Base-by-base conservation (phyloP, 2,888 invertebrate species). In the Chelonus formosanus region DNA sequence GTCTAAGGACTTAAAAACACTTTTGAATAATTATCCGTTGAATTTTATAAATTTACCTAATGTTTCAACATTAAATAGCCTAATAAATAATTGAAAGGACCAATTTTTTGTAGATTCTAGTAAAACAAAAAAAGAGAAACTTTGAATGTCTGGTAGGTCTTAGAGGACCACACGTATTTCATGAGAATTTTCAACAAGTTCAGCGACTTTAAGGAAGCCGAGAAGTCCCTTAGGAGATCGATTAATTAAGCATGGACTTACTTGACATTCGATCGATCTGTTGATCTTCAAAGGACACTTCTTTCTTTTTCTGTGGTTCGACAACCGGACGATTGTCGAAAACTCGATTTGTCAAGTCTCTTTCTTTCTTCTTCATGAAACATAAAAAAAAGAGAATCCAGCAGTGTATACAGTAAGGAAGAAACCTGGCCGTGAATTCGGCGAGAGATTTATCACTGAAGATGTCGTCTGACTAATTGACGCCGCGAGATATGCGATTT, bases 401-500 rank as follows among this genome's bases (percentile, higher is more conserved):
- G 20, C 20, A 20, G 20, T 20, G 20, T 20, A 20, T 20, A 20
- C 20, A 20, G 20, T 20, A 20, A 20, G 20, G 20, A 20, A 20
- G 20, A 20, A 20, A 20, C 20, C 20, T 20, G 20, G 20, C 20
- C 2, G 72, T 71, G 70, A 70, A 71, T 71, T 71, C 59, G 52
- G 54, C 53, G 50, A 63, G 58, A 73, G 74, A 78, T 78, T 79
- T 79, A 78, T 76, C 74, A 74, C 69, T 52, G 64, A 52, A 70
- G 68, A 74, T 71, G 73, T 71, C 73, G 72, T 59, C 73, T 75
- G 79, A 76, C 78, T 79, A 79, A 79, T 79, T 78, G 79, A 78
- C 76, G 75, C 73, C 66, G 66, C 68, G 73, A 74, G 77, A 78
- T 78, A 76, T 74, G 75, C 72, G 72, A 72, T 70, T 73, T 68